phyloP scores from a whole-genome alignment of 2,797 vertebrate genomes.

The Botia kubotai region DNA sequence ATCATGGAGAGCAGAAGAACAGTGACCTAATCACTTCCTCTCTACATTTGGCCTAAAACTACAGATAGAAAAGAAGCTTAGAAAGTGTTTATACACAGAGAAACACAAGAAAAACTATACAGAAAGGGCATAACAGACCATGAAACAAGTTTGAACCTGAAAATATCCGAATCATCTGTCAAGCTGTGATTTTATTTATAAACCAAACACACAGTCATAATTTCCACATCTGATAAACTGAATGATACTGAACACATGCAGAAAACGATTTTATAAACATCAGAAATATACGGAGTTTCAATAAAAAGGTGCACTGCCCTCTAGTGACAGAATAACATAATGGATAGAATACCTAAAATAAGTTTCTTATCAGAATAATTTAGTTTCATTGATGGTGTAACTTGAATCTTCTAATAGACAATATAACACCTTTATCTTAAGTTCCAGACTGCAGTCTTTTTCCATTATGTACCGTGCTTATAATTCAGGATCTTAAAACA shows the following conservation, averaged over 20 bases:
- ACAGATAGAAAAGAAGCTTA: background rate
- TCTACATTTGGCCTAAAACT: background rate
- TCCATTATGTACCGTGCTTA: background rate
- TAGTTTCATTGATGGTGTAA: background rate
- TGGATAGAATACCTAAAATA: background rate
- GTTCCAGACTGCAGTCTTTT: background rate
- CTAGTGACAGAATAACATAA: conserved; percentile 35
- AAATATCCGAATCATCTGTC: background rate
- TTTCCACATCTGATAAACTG: background rate
- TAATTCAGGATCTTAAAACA: background rate
- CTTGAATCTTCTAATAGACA: background rate
- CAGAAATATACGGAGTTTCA: background rate
- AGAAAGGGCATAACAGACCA: background rate
- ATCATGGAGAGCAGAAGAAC: background rate
- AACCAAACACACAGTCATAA: background rate
- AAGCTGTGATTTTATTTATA: conserved; percentile 15
- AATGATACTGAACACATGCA: background rate
- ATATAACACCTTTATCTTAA: background rate
- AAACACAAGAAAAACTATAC: too few species aligned
- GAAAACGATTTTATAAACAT: background rate
- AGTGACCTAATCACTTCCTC: conserved; percentile 6
- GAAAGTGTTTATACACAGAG: too few species aligned
- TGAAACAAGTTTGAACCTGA: background rate
- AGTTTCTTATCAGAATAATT: background rate
- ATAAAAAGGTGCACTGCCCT: conserved; percentile 18